phyloP scores from a whole-genome alignment of 2,113 vertebrate genomes.

The Paedocypris sp. region DNA sequence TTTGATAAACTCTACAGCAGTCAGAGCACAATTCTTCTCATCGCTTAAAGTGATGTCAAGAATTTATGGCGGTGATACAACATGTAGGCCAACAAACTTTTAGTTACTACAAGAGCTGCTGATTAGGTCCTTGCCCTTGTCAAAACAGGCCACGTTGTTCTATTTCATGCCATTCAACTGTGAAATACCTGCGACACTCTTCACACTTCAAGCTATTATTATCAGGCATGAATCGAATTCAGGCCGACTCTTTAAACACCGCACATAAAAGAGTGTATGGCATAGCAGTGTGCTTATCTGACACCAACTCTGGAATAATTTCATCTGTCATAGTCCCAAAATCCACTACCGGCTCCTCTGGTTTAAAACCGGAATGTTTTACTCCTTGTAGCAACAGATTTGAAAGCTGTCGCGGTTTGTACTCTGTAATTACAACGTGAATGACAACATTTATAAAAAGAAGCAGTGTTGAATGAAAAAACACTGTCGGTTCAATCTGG shows the following conservation, averaged over 20 bases:
- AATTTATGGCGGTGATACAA: conserved; percentile 28
- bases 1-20: conserved; percentile 14
- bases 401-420: no score
- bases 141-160: conserved; percentile 5
- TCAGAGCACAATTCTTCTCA: conserved; percentile 16
- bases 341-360: conserved; percentile 41
- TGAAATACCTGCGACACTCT: neutral
- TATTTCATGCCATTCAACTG: conserved; percentile 6
- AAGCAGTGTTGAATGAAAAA: no score
- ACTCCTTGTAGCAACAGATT: neutral
- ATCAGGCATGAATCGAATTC: neutral
- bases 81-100: conserved; percentile 23
- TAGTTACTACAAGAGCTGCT: conserved; percentile 7
- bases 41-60: conserved; percentile 6
- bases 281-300: neutral
- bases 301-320: neutral
- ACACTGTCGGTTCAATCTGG: no score
- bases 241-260: neutral
- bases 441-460: no score
- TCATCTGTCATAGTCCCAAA: conserved; percentile 20
- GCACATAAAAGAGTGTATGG: neutral
- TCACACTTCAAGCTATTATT: conserved; percentile 1
- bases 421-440: no score
- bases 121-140: conserved; percentile 20
- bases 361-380: conserved; percentile 19